phyloP scores from a whole-genome alignment of 2,113 vertebrate species.

The Balaenoptera acutorostrata region DNA sequence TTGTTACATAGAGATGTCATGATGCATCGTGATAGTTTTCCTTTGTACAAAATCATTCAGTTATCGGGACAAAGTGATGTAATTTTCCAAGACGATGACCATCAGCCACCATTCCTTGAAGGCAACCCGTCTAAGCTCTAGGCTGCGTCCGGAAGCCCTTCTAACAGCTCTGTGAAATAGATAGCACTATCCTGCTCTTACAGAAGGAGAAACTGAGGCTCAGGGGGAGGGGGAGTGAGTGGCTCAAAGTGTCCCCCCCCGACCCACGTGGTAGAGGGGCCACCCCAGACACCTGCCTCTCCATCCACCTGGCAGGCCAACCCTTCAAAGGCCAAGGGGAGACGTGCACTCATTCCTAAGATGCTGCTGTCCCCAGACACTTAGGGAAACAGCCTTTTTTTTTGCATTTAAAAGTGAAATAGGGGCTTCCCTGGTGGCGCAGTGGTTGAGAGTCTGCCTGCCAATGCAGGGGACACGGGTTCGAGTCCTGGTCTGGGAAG shows the following conservation, averaged over 20 bases:
- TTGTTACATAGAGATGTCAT: not conserved
- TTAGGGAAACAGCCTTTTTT: not conserved
- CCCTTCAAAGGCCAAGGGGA: too few species aligned
- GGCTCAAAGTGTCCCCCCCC: fast-evolving
- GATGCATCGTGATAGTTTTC: not conserved
- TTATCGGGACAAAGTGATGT: fast-evolving
- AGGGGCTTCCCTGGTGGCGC: too few species aligned
- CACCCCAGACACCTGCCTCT: fast-evolving
- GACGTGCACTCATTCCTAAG: fast-evolving
- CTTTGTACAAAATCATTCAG: not conserved
- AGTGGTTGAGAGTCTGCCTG: too few species aligned
- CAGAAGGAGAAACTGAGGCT: not conserved
- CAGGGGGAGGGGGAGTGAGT: fast-evolving
- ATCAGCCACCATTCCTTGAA: not conserved
- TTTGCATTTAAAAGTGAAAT: not conserved
- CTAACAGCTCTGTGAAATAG: fast-evolving
- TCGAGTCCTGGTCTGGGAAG: too few species aligned
- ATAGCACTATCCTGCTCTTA: not conserved
- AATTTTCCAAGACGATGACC: not conserved
- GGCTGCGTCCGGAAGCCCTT: not conserved
- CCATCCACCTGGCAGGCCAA: fast-evolving
- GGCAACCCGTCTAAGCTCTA: fast-evolving
- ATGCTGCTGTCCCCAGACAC: not conserved
- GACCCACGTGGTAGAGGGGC: not conserved
- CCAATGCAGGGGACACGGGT: too few species aligned